Evolutionary conservation across 1,140 invertebrate species (phyloP), one percentile per base, ranked within the genome.

Genomic region (Zaprionus kolodkinae): DNA sequence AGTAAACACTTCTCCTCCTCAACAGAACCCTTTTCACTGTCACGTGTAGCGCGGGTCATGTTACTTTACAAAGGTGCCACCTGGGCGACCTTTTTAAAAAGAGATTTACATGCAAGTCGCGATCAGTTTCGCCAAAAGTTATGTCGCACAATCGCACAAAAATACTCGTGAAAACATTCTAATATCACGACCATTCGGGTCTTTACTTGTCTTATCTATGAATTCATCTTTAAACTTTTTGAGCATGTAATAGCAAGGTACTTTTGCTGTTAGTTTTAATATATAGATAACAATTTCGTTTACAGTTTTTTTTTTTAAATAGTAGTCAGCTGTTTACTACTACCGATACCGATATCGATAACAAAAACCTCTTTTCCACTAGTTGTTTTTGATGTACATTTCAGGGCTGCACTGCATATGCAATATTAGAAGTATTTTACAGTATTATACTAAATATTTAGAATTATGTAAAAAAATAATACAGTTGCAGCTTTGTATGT

Each of bases 1-100:
- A 88, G 60, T 2, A 59, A 7, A 15, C 60, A 66, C 48, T 77
- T 72, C 56, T 88, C 84, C 52, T 88, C 83, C 25, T 56, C 15
- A 10, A 45, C 56, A 3, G n/a, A 10, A 17, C 17, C 45, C 10
- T 25, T 50, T n/a, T 56, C 10, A 6, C 9, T 3, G 10, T 52
- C 59, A 57, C 33, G 66, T 63, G 72, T 13, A 38, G 10, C 15
- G 30, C 69, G 52, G 1, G 40, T 35, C 72, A 74, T 74, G 15
- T 15, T 72, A 35, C 3, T 45, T 17, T n/a, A n/a, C 5, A 4
- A n/a, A 66, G 12, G 11, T 38, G 40, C 64, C 54, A 15, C 64
- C 64, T 40, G 21, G 38, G 40, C 64, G 45, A 40, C 12, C 40
- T 21, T 15, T 3, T n/a, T n/a, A 45, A 10, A 45, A 10, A 5